Conservation (phyloP, 1,140 invertebrate genomes). For the Psix sp. region DNA sequence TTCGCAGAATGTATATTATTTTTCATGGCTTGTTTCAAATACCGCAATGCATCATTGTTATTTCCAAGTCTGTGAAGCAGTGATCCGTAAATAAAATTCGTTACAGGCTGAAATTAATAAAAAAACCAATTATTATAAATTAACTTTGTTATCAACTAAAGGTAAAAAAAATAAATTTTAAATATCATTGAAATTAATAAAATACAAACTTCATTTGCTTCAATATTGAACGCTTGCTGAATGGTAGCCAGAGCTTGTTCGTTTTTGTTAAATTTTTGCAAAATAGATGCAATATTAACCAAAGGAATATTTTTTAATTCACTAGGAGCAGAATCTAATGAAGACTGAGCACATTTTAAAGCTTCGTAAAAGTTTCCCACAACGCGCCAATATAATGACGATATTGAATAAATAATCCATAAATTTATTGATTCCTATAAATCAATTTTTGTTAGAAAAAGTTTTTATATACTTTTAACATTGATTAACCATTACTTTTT, state of each 20-base stretch:
- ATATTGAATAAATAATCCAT: slow-evolving; percentile 81
- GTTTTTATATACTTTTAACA: neutral
- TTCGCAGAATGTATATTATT: slow-evolving; percentile 79
- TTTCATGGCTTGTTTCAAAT: slow-evolving; percentile 82
- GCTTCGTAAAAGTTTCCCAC: slow-evolving; percentile 80
- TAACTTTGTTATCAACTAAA: neutral
- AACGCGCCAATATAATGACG: slow-evolving; percentile 84
- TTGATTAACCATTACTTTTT: too few relatives aligned
- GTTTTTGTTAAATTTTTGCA: slow-evolving; percentile 81
- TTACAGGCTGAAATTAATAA: slow-evolving; percentile 79
- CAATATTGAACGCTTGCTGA: slow-evolving; percentile 79
- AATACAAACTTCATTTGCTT: slow-evolving; percentile 80
- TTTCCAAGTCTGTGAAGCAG: slow-evolving; percentile 83
- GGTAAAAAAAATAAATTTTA: neutral
- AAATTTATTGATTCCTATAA: slow-evolving; percentile 81
- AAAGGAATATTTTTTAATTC: slow-evolving; percentile 79
- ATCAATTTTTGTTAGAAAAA: slow-evolving; percentile 5
- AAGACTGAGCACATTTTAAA: slow-evolving; percentile 81
- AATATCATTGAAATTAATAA: neutral
- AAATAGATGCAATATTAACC: slow-evolving; percentile 80
- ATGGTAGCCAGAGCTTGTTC: slow-evolving; percentile 80
- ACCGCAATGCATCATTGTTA: slow-evolving; percentile 81
- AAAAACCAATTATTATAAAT: slow-evolving; percentile 1
- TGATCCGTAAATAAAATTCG: slow-evolving; percentile 83
- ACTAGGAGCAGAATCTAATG: slow-evolving; percentile 76